A percentile compares a stretch with the other conserved stretches of the same genome.
These are phyloP conservation scores for Spialia ferax DNA, from an alignment of 2,888 invertebrate species.

Conservation along the genomic window DNA sequence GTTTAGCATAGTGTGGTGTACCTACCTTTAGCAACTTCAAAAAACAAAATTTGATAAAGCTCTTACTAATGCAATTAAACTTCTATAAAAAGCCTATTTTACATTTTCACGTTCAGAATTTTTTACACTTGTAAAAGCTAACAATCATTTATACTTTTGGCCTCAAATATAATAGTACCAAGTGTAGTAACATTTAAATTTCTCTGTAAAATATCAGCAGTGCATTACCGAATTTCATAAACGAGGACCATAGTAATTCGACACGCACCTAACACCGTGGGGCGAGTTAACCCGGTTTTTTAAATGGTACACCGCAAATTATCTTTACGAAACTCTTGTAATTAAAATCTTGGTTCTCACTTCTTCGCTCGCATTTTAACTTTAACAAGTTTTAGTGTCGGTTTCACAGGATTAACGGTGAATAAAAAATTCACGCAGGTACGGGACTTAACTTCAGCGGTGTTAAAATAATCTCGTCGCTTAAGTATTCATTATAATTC, in stretches of 20 bases:
- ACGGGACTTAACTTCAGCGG: conserved; percentile 38
- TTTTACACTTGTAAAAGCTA: background rate
- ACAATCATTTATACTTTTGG: background rate
- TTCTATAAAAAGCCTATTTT: too few relatives aligned
- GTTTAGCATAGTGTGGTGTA: too few relatives aligned
- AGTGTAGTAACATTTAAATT: background rate
- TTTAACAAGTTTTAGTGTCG: conserved; percentile 39
- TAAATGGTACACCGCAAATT: conserved; percentile 41
- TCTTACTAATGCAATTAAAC: too few relatives aligned
- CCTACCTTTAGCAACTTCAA: too few relatives aligned
- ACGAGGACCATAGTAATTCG: conserved; percentile 18
- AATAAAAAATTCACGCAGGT: conserved; percentile 41
- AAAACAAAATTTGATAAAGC: too few relatives aligned
- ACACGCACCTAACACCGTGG: conserved; percentile 31
- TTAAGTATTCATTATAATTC: conserved; percentile 41
- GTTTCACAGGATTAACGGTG: conserved; percentile 41
- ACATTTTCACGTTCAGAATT: background rate
- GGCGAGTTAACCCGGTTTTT: conserved; percentile 38
- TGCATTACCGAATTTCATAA: background rate
- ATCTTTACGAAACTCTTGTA: conserved; percentile 41
- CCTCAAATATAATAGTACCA: background rate
- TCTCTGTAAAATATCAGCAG: conserved; percentile 2
- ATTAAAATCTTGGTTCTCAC: conserved; percentile 41
- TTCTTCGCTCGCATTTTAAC: conserved; percentile 41
- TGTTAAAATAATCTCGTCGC: conserved; percentile 40